phyloP scores from a whole-genome alignment of 2,113 vertebrate genomes.

The Steatornis caripensis region DNA sequence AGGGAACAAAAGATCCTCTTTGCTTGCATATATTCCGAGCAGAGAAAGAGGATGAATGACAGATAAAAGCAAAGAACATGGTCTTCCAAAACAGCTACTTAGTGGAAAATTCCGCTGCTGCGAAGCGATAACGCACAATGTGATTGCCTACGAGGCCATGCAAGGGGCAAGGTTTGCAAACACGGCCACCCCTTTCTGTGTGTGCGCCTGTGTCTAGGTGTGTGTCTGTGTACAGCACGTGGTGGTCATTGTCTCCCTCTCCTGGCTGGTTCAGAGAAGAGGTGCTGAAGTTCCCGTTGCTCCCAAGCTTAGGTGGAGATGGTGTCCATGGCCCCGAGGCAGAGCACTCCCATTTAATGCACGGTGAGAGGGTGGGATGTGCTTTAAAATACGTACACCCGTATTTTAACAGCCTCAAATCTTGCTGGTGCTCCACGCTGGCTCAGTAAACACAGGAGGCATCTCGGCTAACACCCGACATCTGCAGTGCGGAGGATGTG shows the following conservation, averaged over 20 bases:
- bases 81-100: neutral
- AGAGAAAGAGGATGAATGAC: neutral
- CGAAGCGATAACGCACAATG: neutral
- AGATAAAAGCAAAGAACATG: neutral
- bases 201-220: too few relatives aligned
- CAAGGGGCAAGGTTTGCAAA: neutral
- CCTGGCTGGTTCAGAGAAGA: slow-evolving; percentile 34
- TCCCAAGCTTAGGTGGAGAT: neutral
- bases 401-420: neutral
- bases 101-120: neutral
- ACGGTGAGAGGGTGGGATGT: neutral
- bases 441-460: neutral
- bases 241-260: slow-evolving; percentile 55
- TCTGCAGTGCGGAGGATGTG: neutral
- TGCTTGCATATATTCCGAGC: neutral
- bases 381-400: accelerated
- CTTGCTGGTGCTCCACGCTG: neutral
- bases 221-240: neutral
- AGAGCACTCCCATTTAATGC: accelerated
- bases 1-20: neutral
- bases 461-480: neutral
- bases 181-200: neutral
- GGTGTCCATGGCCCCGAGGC: accelerated
- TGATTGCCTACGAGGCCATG: accelerated
- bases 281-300: neutral